Conservation (phyloP, 2,113 vertebrate genomes). For the Danio rerio region GRCz12tu NC_133191.1:12606501-12607000, state of each 20-base stretch:
- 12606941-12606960: constrained; percentile 60
- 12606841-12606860: neutral
- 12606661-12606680: neutral
- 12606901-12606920: constrained; percentile 39
- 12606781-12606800: no score
- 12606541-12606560: neutral
- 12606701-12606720: neutral
- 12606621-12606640: neutral
- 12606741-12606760: neutral
- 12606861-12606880: neutral
- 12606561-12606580: neutral
- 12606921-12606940: constrained; percentile 53
- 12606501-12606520: constrained; percentile 2
- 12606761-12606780: no score
- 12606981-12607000: constrained; percentile 33
- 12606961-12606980: constrained; percentile 72
- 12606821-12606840: neutral
- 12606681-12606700: neutral
- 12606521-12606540: constrained; percentile 7
- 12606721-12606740: neutral
- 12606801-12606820: neutral
- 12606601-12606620: neutral
- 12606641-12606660: neutral
- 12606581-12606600: neutral
- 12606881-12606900: neutral